Evolutionary conservation across 2,113 vertebrate species (phyloP).

Genomic region (Brachypteracias leptosomus): DNA sequence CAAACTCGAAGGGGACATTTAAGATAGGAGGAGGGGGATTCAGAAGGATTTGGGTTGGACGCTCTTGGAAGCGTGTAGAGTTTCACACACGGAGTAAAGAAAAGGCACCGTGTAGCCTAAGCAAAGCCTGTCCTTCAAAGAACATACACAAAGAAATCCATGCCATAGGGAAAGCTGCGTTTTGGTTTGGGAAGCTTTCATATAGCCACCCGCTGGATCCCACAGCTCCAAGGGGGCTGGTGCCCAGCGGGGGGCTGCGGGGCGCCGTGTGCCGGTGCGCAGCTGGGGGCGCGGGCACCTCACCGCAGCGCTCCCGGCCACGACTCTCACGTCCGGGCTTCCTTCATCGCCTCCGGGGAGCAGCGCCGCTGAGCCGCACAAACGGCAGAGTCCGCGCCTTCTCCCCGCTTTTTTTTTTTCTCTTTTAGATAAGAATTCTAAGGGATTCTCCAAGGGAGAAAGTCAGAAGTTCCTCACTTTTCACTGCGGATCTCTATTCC

Average conservation of each 20-base stretch:
- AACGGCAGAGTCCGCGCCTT: too few species aligned
- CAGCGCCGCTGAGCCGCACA: background rate
- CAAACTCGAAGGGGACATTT: background rate
- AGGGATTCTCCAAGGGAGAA: background rate
- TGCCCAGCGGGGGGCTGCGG: background rate
- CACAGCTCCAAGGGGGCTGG: background rate
- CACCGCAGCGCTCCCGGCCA: background rate
- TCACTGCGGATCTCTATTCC: background rate
- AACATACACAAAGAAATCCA: background rate
- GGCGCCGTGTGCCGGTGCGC: background rate
- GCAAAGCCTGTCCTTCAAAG: background rate
- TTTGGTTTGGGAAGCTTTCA: background rate
- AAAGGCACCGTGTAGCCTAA: background rate
- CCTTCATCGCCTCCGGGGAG: background rate
- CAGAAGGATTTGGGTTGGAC: background rate
- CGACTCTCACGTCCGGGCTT: background rate
- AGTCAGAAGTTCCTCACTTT: background rate
- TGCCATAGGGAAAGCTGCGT: background rate
- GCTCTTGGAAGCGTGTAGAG: fast-evolving
- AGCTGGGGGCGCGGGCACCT: background rate
- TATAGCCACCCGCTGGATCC: background rate
- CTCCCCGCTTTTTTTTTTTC: background rate
- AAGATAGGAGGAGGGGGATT: background rate
- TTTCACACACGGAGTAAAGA: background rate
- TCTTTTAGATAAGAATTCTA: background rate